Evolutionary conservation across 2,888 invertebrate species (phyloP).

Genomic region (Bhutanitis thaidina): DNA sequence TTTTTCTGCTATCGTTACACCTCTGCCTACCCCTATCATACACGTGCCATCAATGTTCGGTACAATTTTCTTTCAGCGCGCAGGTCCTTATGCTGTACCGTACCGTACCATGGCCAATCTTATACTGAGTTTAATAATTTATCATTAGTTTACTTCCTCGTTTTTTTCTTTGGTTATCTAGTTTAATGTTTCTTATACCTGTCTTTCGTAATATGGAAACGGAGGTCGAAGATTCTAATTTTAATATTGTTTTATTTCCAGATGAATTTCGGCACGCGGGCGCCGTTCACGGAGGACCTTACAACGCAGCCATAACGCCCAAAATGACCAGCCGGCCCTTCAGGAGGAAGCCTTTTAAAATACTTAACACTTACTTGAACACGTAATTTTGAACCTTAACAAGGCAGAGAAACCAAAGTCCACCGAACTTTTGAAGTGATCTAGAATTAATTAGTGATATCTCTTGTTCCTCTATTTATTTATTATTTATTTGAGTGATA

Average conservation of each 20-base stretch:
- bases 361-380: constrained; percentile 59
- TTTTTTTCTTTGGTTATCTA: no score
- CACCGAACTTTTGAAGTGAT: constrained; percentile 45
- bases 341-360: constrained; percentile 59
- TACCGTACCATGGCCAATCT: no score
- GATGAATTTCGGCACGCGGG: constrained; percentile 40
- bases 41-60: no score
- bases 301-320: constrained; percentile 40
- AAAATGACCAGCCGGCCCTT: constrained; percentile 60
- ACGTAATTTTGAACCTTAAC: constrained; percentile 43
- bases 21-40: no score
- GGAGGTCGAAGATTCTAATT: no score
- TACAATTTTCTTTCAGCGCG: no score
- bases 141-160: no score
- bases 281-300: constrained; percentile 32
- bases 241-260: constrained; percentile 49
- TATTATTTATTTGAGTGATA: constrained; percentile 58
- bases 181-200: no score
- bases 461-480: constrained; percentile 45
- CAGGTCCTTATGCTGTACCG: no score
- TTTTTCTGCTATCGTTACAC: no score
- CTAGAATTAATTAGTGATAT: constrained; percentile 30
- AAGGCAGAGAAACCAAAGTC: constrained; percentile 31
- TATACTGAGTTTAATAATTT: no score
- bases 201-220: no score